A percentile compares a stretch with the other conserved stretches of the same genome.
phyloP scores from a whole-genome alignment of 2,797 vertebrate species.

The Alexandromys oeconomus region DNA sequence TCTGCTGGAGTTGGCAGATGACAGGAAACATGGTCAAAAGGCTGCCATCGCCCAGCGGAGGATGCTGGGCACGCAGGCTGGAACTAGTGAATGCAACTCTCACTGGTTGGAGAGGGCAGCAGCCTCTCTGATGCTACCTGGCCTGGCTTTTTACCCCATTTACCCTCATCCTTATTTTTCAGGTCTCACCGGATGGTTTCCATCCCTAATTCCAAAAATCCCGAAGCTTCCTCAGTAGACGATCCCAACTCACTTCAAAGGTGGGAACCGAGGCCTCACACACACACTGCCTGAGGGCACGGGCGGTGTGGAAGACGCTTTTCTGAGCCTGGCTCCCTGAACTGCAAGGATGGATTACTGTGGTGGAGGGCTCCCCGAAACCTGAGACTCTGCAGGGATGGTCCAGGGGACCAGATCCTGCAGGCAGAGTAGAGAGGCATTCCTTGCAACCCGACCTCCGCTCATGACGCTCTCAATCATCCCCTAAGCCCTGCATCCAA shows the following conservation, averaged over 20 bases:
- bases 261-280: slow-evolving; percentile 30
- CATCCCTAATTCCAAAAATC: neutral
- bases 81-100: too few relatives aligned
- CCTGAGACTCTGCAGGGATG: neutral
- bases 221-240: neutral
- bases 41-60: neutral
- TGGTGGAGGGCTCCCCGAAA: too few relatives aligned
- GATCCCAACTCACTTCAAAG: slow-evolving; percentile 33
- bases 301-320: neutral
- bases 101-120: neutral
- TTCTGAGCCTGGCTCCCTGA: neutral
- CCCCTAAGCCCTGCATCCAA: slow-evolving; percentile 65
- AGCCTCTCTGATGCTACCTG: neutral
- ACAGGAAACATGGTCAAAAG: neutral
- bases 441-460: neutral
- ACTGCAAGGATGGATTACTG: neutral
- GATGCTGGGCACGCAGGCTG: neutral
- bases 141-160: neutral
- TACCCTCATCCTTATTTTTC: neutral
- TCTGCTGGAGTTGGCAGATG: neutral
- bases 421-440: too few relatives aligned
- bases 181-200: neutral
- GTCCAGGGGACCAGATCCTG: neutral
- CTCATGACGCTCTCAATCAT: neutral
- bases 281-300: neutral